These are phyloP conservation scores for Pollenia griseotomentosa DNA, from an alignment of 2,888 invertebrate species.

Conservation along the genomic window DNA sequence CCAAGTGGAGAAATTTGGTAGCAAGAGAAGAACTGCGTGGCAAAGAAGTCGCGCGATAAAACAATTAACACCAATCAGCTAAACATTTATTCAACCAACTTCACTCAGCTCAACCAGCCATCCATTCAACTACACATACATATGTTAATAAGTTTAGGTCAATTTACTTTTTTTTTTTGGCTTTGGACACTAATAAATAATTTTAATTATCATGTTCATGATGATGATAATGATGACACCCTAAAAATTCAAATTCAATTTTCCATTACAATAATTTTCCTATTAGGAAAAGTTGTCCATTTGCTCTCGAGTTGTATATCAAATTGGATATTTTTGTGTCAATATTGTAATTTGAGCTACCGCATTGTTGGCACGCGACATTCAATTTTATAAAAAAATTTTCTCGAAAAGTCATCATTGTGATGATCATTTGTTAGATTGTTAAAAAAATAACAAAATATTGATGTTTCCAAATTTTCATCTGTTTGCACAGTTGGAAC, in stretches of 20 bases:
- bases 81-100: background rate
- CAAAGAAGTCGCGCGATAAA: conserved; percentile 58
- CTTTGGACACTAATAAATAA: conserved; percentile 24
- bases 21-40: background rate
- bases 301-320: conserved; percentile 33
- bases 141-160: conserved; percentile 58
- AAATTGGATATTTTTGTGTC: conserved; percentile 50
- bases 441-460: background rate
- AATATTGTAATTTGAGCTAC: conserved; percentile 59
- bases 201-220: conserved; percentile 55
- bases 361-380: conserved; percentile 68
- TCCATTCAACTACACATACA: conserved; percentile 27
- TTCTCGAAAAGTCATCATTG: conserved; percentile 30
- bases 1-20: background rate
- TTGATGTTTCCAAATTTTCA: conserved; percentile 58
- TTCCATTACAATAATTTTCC: conserved; percentile 49
- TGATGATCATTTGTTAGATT: conserved; percentile 20
- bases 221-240: conserved; percentile 51
- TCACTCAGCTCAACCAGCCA: background rate
- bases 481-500: conserved; percentile 56
- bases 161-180: conserved; percentile 17
- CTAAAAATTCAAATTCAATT: conserved; percentile 50
- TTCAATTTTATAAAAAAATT: conserved; percentile 47
- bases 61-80: conserved; percentile 68
- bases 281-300: conserved; percentile 50